Conservation (phyloP, 1,140 invertebrate genomes). For the Macrosteles quadrilineatus region DNA sequence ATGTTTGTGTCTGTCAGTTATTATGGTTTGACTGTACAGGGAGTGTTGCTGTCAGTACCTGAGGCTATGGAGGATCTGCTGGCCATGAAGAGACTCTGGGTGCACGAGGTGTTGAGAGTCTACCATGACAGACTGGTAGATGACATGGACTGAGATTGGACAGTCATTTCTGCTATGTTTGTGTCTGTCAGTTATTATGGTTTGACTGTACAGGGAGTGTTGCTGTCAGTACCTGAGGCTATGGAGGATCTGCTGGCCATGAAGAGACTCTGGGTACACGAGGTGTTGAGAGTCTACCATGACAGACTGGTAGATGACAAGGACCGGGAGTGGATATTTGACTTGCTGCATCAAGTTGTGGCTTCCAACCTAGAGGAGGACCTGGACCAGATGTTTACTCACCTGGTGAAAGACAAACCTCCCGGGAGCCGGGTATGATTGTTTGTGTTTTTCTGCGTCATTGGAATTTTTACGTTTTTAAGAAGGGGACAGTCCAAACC, state of each 20-base stretch:
- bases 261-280: conserved; percentile 93
- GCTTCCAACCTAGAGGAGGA: conserved; percentile 54
- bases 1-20: too few relatives aligned
- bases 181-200: too few relatives aligned
- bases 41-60: too few relatives aligned
- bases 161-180: too few relatives aligned
- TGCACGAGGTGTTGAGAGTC: conserved; percentile 68
- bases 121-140: conserved; percentile 70
- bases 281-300: conserved; percentile 90
- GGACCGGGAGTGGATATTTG: conserved; percentile 83
- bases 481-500: not conserved
- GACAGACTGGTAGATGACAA: conserved; percentile 84
- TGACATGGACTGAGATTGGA: conserved; percentile 61
- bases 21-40: too few relatives aligned
- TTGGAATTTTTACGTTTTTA: not conserved
- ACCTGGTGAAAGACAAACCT: conserved; percentile 35
- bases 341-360: conserved; percentile 51
- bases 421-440: not conserved
- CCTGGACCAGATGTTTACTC: conserved; percentile 57
- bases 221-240: conserved; percentile 90
- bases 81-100: conserved; percentile 57
- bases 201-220: conserved; percentile 79
- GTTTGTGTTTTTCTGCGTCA: not conserved
- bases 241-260: conserved; percentile 85
- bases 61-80: conserved; percentile 45